A percentile compares a stretch with the other conserved stretches of the same genome.
These are phyloP conservation scores for Upupa epops DNA, from an alignment of 2,113 vertebrate species.

Conservation along the genomic window DNA sequence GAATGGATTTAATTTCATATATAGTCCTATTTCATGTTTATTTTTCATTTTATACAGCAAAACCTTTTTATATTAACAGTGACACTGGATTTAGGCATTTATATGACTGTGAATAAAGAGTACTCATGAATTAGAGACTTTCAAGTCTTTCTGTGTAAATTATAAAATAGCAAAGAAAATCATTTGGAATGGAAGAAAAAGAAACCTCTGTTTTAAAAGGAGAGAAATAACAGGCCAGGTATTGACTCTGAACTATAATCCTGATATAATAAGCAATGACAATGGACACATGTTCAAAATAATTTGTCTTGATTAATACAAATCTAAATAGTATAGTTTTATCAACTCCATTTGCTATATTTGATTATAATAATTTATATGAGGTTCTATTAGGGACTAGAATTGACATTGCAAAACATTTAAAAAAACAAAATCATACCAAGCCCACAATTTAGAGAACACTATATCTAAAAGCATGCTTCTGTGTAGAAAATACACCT, in stretches of 20 bases:
- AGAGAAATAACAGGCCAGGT: neutral
- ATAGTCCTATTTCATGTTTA: neutral
- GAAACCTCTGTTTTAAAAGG: neutral
- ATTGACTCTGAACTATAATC: rapidly evolving
- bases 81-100: neutral
- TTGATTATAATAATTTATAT: neutral
- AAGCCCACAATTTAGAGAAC: neutral
- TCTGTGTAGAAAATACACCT: neutral
- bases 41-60: neutral
- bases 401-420: neutral
- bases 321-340: neutral
- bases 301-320: neutral
- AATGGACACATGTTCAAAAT: neutral
- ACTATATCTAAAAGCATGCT: neutral
- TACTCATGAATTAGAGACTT: neutral
- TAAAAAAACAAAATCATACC: neutral
- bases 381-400: neutral
- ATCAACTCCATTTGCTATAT: neutral
- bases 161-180: neutral
- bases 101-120: neutral
- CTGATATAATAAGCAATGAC: neutral
- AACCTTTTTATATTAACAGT: neutral
- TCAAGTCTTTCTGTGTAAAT: neutral
- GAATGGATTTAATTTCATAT: neutral
- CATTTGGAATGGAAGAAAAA: neutral